A percentile compares a stretch with the other conserved stretches of the same genome.
Conservation (phyloP, 2,888 invertebrate genomes). For the Drosophila phalerata region DNA sequence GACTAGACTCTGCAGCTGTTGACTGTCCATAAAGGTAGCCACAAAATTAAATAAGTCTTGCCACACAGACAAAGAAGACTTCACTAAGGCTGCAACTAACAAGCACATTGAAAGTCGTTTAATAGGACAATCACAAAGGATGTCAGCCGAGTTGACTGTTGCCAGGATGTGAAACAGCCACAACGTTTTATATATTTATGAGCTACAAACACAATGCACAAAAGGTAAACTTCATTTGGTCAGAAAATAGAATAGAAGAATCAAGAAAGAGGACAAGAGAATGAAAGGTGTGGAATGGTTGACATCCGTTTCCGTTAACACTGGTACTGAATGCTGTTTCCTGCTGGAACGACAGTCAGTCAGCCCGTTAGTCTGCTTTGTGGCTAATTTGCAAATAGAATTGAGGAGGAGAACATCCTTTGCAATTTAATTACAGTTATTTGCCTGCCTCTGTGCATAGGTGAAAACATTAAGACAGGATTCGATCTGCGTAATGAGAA, state of each 20-base stretch:
- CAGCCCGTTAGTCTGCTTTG: slow-evolving; percentile 61
- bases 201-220: slow-evolving; percentile 28
- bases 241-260: slow-evolving; percentile 28
- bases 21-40: slow-evolving; percentile 34
- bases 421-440: slow-evolving; percentile 51
- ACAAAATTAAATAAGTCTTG: slow-evolving; percentile 47
- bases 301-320: slow-evolving; percentile 72
- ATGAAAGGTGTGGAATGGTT: slow-evolving; percentile 21
- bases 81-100: slow-evolving; percentile 33
- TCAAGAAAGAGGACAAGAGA: slow-evolving; percentile 14
- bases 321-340: slow-evolving; percentile 54
- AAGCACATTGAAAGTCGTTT: slow-evolving; percentile 52
- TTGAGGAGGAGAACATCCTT: slow-evolving; percentile 30
- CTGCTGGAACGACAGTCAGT: slow-evolving; percentile 35
- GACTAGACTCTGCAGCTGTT: slow-evolving; percentile 20
- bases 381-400: slow-evolving; percentile 69
- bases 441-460: slow-evolving; percentile 2
- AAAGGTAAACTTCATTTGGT: slow-evolving; percentile 38
- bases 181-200: slow-evolving; percentile 54
- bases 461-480: slow-evolving; percentile 8
- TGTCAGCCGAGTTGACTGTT: slow-evolving; percentile 9
- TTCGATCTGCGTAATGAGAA: slow-evolving; percentile 8
- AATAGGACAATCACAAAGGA: slow-evolving; percentile 37
- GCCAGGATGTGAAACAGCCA: slow-evolving; percentile 29
- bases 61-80: neutral